Evolutionary conservation across 37 sponge, comb jelly and placozoan genomes (phyloP), one percentile per base, ranked within the genome.

Genomic region (Trichoplax adhaerens): DNA sequence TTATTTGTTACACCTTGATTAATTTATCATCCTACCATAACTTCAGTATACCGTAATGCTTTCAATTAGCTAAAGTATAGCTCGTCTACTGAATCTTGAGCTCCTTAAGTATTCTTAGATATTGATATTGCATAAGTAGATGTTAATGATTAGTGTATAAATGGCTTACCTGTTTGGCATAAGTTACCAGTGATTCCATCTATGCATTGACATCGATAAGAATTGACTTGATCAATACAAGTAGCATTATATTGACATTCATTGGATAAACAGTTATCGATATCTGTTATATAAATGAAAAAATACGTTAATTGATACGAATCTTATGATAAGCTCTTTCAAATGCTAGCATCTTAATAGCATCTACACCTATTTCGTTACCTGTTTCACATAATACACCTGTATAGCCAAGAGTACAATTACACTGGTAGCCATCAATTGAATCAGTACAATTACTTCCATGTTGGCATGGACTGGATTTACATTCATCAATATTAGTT

Each of bases 321-420:
- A 52, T 67, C 48, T 67, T 48, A 10, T 52, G 48, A 29, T 52
- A 52, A 7, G 69, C 48, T 8, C 69, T 52, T 8, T 67, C 48
- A 12, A 29, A 67, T 7, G 51, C 69, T 10, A 50, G 51, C 29
- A 12, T 48, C n/a, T 54, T 57, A 78, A 58, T n/a, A n/a, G n/a
- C n/a, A n/a, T n/a, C n/a, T n/a, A n/a, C n/a, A n/a, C n/a, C n/a
- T n/a, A n/a, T n/a, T n/a, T 83, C 61, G 1, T 81, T 82, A 2
- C 74, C 68, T 47, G 58, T 49, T 52, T 82, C 52, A 61, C 90
- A 89, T 61, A 78, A 64, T 10, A 69, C 58, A 0, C 90, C 90
- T 52, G 86, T 85, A 83, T 84, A 89, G 3, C 90, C 90, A 59
- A 76, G 79, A 0, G 52, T 50, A 66, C 90, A 89, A 68, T 81